Evolutionary conservation across 2,797 vertebrate species (phyloP).

Genomic region (Hippopotamyrus pictus): DNA sequence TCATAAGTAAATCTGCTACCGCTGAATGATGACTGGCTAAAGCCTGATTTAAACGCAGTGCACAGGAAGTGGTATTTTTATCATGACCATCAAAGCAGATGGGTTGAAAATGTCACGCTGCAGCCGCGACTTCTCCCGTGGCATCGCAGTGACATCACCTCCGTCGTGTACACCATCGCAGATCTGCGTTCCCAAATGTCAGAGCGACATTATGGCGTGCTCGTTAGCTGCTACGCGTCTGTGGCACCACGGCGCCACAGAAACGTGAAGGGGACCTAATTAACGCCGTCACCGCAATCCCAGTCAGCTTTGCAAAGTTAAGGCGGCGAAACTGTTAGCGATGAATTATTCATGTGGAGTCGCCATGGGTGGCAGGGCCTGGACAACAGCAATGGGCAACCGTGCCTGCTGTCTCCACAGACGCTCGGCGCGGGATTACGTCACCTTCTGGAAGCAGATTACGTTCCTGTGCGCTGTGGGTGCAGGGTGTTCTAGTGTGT

Average conservation of each 20-base stretch:
- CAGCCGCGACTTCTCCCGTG: not conserved
- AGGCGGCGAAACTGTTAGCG: not conserved
- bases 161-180: not conserved
- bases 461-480: not conserved
- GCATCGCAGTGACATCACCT: not conserved
- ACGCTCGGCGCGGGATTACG: not conserved
- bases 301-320: not conserved
- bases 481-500: not conserved
- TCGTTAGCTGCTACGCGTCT: not conserved
- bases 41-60: not conserved
- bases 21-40: not conserved
- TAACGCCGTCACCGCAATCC: constrained; percentile 15
- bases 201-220: not conserved
- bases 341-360: constrained; percentile 22
- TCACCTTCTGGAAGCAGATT: not conserved
- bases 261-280: constrained; percentile 9
- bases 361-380: not conserved
- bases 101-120: constrained; percentile 7
- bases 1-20: too few species aligned
- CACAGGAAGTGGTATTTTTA: not conserved
- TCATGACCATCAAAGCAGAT: not conserved
- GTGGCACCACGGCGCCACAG: not conserved
- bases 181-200: constrained; percentile 17
- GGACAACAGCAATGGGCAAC: not conserved
- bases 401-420: not conserved